phyloP scores from a whole-genome alignment of 2,113 vertebrate species.

The Mustelus asterias region DNA sequence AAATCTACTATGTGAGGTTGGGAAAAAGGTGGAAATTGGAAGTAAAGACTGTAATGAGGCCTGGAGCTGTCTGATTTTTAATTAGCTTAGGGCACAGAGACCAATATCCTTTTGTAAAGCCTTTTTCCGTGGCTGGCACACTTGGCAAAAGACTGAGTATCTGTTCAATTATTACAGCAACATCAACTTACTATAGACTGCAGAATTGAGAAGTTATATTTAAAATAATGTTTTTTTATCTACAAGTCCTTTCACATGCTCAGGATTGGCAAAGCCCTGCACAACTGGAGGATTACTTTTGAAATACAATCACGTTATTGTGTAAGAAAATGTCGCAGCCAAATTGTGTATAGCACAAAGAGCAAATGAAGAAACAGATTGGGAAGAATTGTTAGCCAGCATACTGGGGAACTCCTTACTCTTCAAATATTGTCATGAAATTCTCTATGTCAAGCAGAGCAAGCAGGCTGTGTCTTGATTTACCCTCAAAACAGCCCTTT shows the following conservation, averaged over 20 bases:
- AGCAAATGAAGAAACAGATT: neutral
- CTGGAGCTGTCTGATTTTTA: too few species aligned
- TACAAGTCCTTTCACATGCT: neutral
- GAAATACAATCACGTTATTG: neutral
- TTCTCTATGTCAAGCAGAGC: neutral
- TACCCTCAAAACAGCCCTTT: neutral
- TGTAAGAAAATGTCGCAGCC: neutral
- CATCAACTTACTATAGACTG: neutral
- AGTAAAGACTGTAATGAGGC: too few species aligned
- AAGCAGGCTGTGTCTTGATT: neutral
- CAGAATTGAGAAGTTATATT: neutral
- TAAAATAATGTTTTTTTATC: neutral
- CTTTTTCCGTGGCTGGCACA: too few species aligned
- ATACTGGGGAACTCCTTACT: neutral
- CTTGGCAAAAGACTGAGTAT: too few species aligned
- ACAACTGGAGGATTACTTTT: neutral
- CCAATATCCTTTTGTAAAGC: too few species aligned
- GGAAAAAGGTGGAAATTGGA: too few species aligned
- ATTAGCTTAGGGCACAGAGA: too few species aligned
- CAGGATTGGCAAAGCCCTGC: neutral
- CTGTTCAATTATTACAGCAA: too few species aligned
- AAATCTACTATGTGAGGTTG: too few species aligned
- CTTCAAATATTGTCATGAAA: neutral
- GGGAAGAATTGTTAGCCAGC: neutral
- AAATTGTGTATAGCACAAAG: neutral